Evolutionary conservation across 2,113 vertebrate genomes (phyloP), one percentile per base, ranked within the genome.

Genomic region (Montifringilla adamsi): DNA sequence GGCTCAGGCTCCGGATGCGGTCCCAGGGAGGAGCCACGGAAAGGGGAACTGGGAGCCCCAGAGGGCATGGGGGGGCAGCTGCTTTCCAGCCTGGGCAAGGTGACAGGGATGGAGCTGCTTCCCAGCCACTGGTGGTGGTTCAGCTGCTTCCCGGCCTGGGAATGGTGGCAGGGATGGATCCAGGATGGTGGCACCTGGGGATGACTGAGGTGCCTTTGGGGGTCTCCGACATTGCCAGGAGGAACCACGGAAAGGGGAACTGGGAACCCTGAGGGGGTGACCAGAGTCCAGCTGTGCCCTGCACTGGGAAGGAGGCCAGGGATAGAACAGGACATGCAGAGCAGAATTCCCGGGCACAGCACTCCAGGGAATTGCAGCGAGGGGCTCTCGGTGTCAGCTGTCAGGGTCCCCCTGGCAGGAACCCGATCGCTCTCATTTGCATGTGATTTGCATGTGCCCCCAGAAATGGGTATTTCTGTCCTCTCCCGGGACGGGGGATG

Each of bases 231-330:
- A 11, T 3, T 22, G 44, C 79, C 46, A 46, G 74, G 62, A 94
- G 85, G 74, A 87, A 62, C 11, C 35, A 31, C 3, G 4, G 9
- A 82, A 95, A 94, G 60, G 66, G 95, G 95, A 96, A 96, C 77
- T 7, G 43, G 18, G 24, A 26, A 15, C 8, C 6, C 44, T 0
- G 7, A 26, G 46, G 15, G 56, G 21, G 1, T 2, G 16, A 80
- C 50, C 11, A 26, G 43, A 7, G 44, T 8, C 28, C 91, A 50
- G 88, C 88, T 73, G 85, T 15, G n/a, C 20, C 27, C 41, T 0
- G 41, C 7, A 4, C 11, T 17, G 64, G 53, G 69, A 35, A n/a
- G 19, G 46, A 44, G 1, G 16, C 24, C 37, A 33, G 28, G 30
- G n/a, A 11, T 18, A 20, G 50, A 15, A 41, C 6, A 15, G 41